These are phyloP conservation scores for Acanthosepion esculentum DNA, from an alignment of 2,888 invertebrate species.

Conservation along the genomic window DNA sequence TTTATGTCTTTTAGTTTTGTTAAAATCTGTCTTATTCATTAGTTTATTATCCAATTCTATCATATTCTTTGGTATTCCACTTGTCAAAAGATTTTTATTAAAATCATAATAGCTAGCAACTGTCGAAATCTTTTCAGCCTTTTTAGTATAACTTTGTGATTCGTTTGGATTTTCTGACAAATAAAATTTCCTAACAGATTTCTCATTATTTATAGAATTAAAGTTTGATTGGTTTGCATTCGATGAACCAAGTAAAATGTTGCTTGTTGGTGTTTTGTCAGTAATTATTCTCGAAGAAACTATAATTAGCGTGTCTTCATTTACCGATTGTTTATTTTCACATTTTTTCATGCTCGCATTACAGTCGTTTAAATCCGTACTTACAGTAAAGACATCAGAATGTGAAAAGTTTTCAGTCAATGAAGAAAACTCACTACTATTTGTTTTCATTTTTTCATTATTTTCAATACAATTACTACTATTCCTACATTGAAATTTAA, in stretches of 20 bases:
- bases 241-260: background rate
- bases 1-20: background rate
- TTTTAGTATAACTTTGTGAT: background rate
- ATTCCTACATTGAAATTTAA: too few relatives aligned
- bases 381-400: background rate
- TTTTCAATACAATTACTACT: too few relatives aligned
- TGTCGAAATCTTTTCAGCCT: background rate
- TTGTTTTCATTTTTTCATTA: too few relatives aligned
- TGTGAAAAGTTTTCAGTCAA: too few relatives aligned
- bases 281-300: background rate
- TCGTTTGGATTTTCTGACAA: background rate
- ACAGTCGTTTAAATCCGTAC: background rate
- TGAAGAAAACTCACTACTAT: too few relatives aligned
- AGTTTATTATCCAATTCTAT: background rate
- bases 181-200: background rate
- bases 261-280: background rate
- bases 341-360: background rate
- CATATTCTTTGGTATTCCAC: background rate
- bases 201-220: background rate
- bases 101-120: background rate
- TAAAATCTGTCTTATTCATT: background rate
- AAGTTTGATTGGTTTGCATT: background rate
- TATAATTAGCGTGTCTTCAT: background rate
- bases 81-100: background rate
- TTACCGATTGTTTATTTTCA: background rate